Evolutionary conservation across 2,888 invertebrate species (phyloP), one percentile per base, ranked within the genome.

Genomic region (Scaptomyza caliginosa): DNA sequence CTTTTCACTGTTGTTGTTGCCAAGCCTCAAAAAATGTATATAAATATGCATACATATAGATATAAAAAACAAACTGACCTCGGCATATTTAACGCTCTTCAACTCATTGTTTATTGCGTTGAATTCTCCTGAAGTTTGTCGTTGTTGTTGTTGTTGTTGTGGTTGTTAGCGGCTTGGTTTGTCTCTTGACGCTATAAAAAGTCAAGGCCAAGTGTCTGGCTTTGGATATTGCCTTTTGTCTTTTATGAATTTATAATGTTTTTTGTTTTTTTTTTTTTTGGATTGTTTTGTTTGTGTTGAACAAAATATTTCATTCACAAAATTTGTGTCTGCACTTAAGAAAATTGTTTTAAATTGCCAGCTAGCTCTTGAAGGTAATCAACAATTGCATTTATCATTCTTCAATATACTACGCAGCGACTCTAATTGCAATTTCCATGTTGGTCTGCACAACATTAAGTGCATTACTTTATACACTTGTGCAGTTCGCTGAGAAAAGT

Each of bases 181-280:
- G 36, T 23, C 54, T 54, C 16, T 60, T 43, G 40, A 24, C 46
- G 36, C 42, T 23, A 54, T 60, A 57, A 66, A 66, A 74, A 75
- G 72, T 75, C 75, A 75, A 75, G 75, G 75, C 42, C 65, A 75
- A 70, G 46, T 50, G 30, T 60, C 43, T 52, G 30, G 55, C 36
- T 56, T 64, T 30, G 40, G 40, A 26, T 48, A 49, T 50, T 13
- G n/a, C 5, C n/a, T 45, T 16, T 19, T 46, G 46, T 16, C 10
- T 46, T 21, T 21, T 46, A 26, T 30, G 52, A 42, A 38, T 56
- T 46, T 40, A 55, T 46, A 16, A 55, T 55, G 21, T 21, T 34
- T 21, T 34, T 49, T 34, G 26, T 39, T 23, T 28, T 3, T 8
- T 19, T 17, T 11, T 10, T 16, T 10, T 13, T 21, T 21, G 21